Base-by-base conservation (phyloP, 2,797 vertebrate genomes). In the Balearica regulorum region DNA sequence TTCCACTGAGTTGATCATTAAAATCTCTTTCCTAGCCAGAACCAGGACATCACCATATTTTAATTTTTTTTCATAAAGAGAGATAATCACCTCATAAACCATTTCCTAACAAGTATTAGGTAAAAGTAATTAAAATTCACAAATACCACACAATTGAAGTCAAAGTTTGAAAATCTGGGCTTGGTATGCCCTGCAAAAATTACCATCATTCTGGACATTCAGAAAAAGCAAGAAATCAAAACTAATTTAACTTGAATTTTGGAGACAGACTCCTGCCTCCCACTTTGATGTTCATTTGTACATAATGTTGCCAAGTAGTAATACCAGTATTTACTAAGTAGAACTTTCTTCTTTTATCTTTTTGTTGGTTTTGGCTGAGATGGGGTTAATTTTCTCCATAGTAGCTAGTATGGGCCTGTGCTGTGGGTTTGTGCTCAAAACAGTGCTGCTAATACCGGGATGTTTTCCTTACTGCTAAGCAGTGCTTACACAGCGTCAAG, bases 111-210 rank as follows among this genome's bases (percentile, higher is more conserved):
- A 89, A 78, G 8, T 21, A 61, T 39, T 69, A 87, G 35, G 26
- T 68, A 79, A 83, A 61, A 76, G 22, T 93, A 93, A 94, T 65
- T 83, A 39, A 89, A 84, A 61, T 91, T 89, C n/a, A 93, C 9
- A 86, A 93, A 89, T 81, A 18, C 16, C 76, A 41, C 57, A 54
- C 9, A 87, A 54, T 37, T 25, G 29, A 95, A 89, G 22, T 58
- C 10, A 44, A 57, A 89, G 18, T 64, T 79, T 77, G 53, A 93
- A 96, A 83, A 41, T 46, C 31, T 55, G 7, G 24, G 39, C 21
- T 85, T 58, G 13, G 5, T 33, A 6, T 37, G n/a, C 65, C 29
- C 39, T 84, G 11, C 16, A 69, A 39, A 88, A 66, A 51, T 2
- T 14, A 4, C 1, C 16, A 76, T 19, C 6, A 22, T 64, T 35